phyloP scores from a whole-genome alignment of 2,113 vertebrate genomes.

The Cephalopterus ornatus region DNA sequence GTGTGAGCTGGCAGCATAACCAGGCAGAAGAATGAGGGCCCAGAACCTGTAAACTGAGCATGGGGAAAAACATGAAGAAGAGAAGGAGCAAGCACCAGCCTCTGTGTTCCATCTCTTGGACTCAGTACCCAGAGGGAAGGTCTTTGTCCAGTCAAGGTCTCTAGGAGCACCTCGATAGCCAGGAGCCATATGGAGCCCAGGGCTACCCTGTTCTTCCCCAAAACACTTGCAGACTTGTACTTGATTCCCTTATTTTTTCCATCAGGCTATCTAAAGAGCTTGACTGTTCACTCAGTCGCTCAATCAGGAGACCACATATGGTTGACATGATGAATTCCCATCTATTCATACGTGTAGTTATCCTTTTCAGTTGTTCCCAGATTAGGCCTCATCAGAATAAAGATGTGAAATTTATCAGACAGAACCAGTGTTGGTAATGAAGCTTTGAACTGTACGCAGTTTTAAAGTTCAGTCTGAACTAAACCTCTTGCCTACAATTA shows the following conservation, averaged over 20 bases:
- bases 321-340: accelerated
- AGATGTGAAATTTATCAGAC: background rate
- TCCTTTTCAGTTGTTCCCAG: background rate
- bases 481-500: background rate
- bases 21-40: accelerated
- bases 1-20: background rate
- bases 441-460: background rate
- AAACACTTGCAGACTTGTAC: background rate
- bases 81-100: accelerated
- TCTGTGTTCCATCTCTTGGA: background rate
- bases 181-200: background rate
- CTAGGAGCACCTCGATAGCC: background rate
- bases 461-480: background rate
- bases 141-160: background rate
- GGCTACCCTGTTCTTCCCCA: background rate
- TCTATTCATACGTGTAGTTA: background rate
- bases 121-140: background rate
- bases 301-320: background rate
- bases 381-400: background rate
- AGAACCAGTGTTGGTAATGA: background rate
- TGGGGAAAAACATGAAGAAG: background rate
- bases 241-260: background rate
- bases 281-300: background rate
- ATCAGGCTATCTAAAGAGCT: background rate
- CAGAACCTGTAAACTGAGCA: background rate